Conservation (phyloP, 2,797 vertebrate genomes). For the Sebastes flavidus region DNA sequence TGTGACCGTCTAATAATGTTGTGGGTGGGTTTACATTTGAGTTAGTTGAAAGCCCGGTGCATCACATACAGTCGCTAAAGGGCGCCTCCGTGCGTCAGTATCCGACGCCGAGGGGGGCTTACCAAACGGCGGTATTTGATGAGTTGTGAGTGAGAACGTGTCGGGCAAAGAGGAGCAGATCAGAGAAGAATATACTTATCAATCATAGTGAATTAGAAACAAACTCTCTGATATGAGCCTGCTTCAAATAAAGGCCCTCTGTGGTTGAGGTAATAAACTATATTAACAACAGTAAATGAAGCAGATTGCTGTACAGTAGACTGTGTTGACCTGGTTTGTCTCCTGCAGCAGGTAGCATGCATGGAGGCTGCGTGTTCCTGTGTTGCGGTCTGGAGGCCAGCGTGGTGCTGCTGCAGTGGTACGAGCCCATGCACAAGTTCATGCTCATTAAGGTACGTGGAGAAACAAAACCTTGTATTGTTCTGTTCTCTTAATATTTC, state of each 20-base stretch:
- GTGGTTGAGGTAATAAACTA: background rate
- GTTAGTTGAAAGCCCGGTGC: too few species aligned
- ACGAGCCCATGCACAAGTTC: slow-evolving; percentile 94
- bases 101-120: rapidly evolving
- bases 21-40: too few species aligned
- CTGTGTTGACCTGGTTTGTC: background rate
- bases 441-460: slow-evolving; percentile 90
- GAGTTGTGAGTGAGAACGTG: too few species aligned
- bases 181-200: background rate
- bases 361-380: slow-evolving; percentile 84
- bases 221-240: background rate
- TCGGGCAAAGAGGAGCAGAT: too few species aligned
- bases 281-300: background rate
- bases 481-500: background rate
- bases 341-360: slow-evolving; percentile 73
- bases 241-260: background rate
- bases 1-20: too few species aligned
- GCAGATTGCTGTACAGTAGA: background rate
- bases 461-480: background rate
- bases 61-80: too few species aligned
- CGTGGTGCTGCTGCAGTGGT: slow-evolving; percentile 92
- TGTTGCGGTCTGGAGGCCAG: slow-evolving; percentile 90
- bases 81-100: too few species aligned
- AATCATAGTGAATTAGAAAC: background rate
- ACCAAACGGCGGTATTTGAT: too few species aligned